Evolutionary conservation across 2,113 vertebrate species (phyloP).

Genomic region (Pardalotus punctatus): DNA sequence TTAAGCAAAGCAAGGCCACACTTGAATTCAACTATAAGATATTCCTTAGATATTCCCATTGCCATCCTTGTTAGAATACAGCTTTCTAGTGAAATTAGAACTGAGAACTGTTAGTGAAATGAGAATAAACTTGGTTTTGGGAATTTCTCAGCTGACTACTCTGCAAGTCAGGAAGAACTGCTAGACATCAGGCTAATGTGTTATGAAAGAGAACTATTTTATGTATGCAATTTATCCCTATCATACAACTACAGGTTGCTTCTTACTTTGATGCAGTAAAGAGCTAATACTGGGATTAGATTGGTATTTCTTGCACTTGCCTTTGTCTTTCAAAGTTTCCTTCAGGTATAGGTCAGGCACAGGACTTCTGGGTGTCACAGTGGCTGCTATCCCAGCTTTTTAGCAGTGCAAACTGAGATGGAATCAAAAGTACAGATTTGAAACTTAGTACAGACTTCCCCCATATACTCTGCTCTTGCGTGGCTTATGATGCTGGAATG

Average conservation of each 20-base stretch:
- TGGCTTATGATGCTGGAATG: not conserved
- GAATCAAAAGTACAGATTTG: not conserved
- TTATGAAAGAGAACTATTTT: not conserved
- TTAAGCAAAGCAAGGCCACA: not conserved
- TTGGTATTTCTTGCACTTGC: not conserved
- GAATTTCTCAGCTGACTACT: not conserved
- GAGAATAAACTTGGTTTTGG: not conserved
- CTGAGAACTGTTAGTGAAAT: not conserved
- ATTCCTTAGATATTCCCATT: not conserved
- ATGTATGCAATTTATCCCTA: accelerated
- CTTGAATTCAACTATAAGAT: not conserved
- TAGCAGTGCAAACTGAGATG: not conserved
- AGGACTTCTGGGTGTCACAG: not conserved
- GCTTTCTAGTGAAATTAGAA: not conserved
- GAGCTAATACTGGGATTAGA: not conserved
- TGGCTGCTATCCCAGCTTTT: not conserved
- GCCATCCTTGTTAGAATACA: not conserved
- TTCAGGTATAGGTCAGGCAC: not conserved
- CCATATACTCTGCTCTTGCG: accelerated
- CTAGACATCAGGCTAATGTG: not conserved
- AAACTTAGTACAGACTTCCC: not conserved
- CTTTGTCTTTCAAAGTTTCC: not conserved
- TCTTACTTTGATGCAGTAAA: not conserved
- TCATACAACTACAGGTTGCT: not conserved
- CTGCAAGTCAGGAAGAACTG: not conserved